Conservation (phyloP, 1,140 invertebrate species). For the Brachionus rotundiformis region DNA sequence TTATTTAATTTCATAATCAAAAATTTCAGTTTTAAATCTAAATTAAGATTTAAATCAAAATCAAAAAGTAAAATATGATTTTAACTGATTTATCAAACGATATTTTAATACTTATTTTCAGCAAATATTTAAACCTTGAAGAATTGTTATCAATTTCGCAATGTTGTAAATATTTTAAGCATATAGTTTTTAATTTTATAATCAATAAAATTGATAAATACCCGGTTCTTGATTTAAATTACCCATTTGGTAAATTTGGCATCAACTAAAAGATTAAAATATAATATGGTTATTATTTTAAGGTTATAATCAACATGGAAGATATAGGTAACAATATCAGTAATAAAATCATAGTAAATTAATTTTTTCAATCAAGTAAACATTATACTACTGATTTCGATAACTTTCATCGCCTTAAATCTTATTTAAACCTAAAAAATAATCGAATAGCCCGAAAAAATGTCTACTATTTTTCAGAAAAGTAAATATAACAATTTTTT, state of each 20-base stretch:
- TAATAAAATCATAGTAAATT: neutral
- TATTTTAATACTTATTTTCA: constrained; percentile 15
- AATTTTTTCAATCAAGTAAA: neutral
- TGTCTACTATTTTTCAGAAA: constrained; percentile 19
- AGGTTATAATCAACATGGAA: neutral
- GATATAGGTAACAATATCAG: neutral
- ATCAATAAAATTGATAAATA: neutral
- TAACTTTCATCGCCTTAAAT: neutral
- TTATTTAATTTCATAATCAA: neutral
- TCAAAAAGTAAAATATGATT: neutral
- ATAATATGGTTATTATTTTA: no score
- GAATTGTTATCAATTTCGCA: neutral
- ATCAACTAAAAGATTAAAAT: no score
- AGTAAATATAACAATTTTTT: constrained; percentile 2
- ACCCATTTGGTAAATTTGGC: neutral
- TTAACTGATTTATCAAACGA: neutral
- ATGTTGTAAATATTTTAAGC: neutral
- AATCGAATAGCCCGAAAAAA: neutral
- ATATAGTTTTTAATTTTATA: neutral
- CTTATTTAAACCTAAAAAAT: neutral
- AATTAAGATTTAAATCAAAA: neutral
- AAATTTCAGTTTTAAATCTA: neutral
- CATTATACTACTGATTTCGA: neutral
- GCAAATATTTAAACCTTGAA: neutral
- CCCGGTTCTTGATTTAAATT: neutral